Evolutionary conservation across 2,888 invertebrate species (phyloP), one percentile per base, ranked within the genome.

Genomic region (Hemistola chrysoprasaria): DNA sequence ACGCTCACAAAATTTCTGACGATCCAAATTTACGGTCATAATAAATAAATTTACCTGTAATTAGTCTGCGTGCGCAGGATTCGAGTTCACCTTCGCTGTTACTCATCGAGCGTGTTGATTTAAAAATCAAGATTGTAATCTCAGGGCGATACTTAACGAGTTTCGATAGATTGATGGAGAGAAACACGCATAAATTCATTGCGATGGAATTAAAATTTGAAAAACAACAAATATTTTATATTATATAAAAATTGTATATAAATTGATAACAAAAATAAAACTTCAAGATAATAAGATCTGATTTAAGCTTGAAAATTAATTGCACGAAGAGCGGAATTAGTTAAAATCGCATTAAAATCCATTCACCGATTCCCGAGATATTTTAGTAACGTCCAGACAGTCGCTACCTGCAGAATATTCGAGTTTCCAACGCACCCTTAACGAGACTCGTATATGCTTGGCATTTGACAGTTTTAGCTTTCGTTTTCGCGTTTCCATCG

Each of bases 401-500:
- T 26, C 32, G 39, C 52, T 55, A 55, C 52, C 52, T 52, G 52
- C 39, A 30, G 25, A 27, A 38, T 37, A 24, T 29, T 37, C 31
- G 32, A 45, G 28, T 23, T 24, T 38, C 47, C 30, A 38, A 32
- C 47, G 39, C 32, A 46, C 46, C 40, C 40, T 48, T 45, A 50
- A 42, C 40, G 40, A 46, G 38, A n/a, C n/a, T n/a, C n/a, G n/a
- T n/a, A n/a, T n/a, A n/a, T 27, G 26, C n/a, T n/a, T 47, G 44
- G 41, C 50, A 50, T 55, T 48, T 26, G 35, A 43, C 38, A 24
- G 47, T 52, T 46, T 42, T 46, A 41, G 37, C 45, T 37, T 54
- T 53, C 54, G 53, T 50, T 54, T 50, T 59, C 50, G 29, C 49
- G 44, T 56, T 54, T 50, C 48, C 50, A 48, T 37, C 40, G 47